These are phyloP conservation scores for Drosophila albomicans DNA, from an alignment of 1,140 invertebrate species.

Conservation along the genomic window DNA sequence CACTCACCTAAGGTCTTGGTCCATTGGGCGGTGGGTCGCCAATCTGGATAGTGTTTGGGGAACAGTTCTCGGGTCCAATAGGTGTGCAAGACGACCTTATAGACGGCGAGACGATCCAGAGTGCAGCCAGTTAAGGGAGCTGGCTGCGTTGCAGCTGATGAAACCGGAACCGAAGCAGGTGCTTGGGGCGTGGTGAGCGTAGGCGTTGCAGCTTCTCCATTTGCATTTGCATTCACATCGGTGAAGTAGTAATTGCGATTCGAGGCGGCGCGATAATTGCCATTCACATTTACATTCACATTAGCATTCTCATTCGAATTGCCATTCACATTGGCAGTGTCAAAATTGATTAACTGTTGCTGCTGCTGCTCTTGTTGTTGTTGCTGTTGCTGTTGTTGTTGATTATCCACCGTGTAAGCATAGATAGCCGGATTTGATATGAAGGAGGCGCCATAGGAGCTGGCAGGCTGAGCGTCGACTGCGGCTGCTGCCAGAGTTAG, in stretches of 20 bases:
- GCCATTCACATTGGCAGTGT: constrained; percentile 40
- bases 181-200: constrained; percentile 41
- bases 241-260: constrained; percentile 80
- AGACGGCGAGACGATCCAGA: constrained; percentile 91
- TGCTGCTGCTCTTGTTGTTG: constrained; percentile 27
- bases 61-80: constrained; percentile 96
- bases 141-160: constrained; percentile 61
- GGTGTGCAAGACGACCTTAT: constrained; percentile 93
- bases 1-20: constrained; percentile 93
- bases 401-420: constrained; percentile 67
- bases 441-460: constrained; percentile 70
- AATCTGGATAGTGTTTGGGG: constrained; percentile 96
- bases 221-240: constrained; percentile 40
- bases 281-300: constrained; percentile 36
- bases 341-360: constrained; percentile 64
- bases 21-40: constrained; percentile 96
- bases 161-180: constrained; percentile 1
- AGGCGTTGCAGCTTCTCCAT: constrained; percentile 30
- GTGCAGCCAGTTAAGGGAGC: constrained; percentile 82
- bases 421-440: constrained; percentile 78
- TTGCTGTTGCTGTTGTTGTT: constrained; percentile 46
- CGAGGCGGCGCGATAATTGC: constrained; percentile 44
- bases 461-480: constrained; percentile 25
- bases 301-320: constrained; percentile 59
- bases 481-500: constrained; percentile 27